phyloP scores from a whole-genome alignment of 2,113 vertebrate species.

The Mobula birostris region DNA sequence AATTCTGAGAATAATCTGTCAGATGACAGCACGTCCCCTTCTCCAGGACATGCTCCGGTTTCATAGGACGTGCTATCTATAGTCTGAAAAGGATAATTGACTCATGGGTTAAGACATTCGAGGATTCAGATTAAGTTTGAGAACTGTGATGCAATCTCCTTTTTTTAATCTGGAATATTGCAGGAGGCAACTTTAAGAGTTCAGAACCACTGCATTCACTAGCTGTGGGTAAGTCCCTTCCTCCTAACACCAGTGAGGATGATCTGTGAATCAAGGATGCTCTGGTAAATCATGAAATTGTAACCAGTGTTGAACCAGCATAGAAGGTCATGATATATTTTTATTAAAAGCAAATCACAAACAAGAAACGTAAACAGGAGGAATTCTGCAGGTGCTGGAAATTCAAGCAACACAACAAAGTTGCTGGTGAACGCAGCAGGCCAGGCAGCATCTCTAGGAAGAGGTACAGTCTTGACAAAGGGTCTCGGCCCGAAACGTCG shows the following conservation, averaged over 20 bases:
- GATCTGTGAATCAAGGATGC: neutral
- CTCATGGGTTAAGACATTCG: neutral
- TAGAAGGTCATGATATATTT: neutral
- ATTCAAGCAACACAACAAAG: too few relatives aligned
- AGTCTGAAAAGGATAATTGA: neutral
- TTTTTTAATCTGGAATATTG: neutral
- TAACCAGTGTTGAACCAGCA: neutral
- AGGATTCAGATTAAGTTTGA: neutral
- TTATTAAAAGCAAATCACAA: too few relatives aligned
- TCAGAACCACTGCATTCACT: neutral
- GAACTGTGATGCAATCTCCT: neutral
- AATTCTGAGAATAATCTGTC: slow-evolving; percentile 7
- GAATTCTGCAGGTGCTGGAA: too few relatives aligned
- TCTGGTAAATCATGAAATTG: neutral
- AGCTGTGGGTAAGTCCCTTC: neutral
- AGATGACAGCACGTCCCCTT: neutral
- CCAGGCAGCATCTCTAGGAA: too few relatives aligned
- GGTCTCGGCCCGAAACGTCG: too few relatives aligned
- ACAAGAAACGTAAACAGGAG: too few relatives aligned
- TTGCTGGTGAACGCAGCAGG: too few relatives aligned
- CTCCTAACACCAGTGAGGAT: neutral
- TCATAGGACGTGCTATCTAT: neutral
- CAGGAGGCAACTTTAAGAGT: neutral
- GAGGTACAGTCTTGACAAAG: too few relatives aligned
- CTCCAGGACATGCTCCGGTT: neutral